Evolutionary conservation across 2,888 invertebrate genomes (phyloP).

Genomic region (Euplexia lucipara): DNA sequence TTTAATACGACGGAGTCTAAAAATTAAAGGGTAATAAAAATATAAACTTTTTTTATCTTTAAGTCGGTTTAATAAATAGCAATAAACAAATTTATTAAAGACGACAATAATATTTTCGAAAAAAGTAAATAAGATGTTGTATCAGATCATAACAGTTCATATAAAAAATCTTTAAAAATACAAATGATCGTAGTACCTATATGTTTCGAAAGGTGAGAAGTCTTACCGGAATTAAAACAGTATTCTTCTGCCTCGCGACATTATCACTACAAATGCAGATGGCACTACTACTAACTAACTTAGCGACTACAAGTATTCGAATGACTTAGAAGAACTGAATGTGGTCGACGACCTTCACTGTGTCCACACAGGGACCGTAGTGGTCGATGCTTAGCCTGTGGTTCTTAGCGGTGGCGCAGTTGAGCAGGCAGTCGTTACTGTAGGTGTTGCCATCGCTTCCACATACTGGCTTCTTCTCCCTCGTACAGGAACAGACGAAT

Average conservation of each 20-base stretch:
- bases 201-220: neutral
- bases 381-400: conserved; percentile 46
- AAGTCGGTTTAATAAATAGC: conserved; percentile 30
- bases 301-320: neutral
- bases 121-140: conserved; percentile 4
- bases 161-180: conserved; percentile 7
- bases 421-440: conserved; percentile 68
- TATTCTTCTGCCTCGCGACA: neutral
- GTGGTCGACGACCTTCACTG: conserved; percentile 47
- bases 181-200: neutral
- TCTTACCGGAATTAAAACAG: conserved; percentile 3
- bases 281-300: conserved; percentile 14
- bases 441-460: conserved; percentile 72
- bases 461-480: conserved; percentile 67
- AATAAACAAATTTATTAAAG: conserved; percentile 29
- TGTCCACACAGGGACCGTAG: conserved; percentile 55
- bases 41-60: neutral
- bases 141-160: conserved; percentile 36
- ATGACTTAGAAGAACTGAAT: conserved; percentile 16
- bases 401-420: conserved; percentile 63
- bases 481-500: conserved; percentile 63
- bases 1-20: neutral
- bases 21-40: neutral
- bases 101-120: conserved; percentile 3
- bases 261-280: conserved; percentile 13